Evolutionary conservation across 2,888 invertebrate species (phyloP).

Genomic region (Masnerella sp.): DNA sequence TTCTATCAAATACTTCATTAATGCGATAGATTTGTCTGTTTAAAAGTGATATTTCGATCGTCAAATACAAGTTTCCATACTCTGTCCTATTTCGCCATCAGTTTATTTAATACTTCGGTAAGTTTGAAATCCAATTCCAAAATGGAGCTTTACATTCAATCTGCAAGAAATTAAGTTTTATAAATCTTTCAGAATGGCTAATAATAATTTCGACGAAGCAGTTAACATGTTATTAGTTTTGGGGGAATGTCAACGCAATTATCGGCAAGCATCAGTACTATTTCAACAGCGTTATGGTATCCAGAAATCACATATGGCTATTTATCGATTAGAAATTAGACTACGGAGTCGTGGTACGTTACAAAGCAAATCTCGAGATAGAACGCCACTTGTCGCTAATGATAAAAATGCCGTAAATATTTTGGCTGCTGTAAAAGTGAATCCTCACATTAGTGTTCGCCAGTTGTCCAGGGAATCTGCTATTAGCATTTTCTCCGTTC

Average conservation of each 20-base stretch:
- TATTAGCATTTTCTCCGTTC: not conserved
- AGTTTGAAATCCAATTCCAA: no score
- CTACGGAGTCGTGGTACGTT: constrained; percentile 18
- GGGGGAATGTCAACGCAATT: constrained; percentile 23
- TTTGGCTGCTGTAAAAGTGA: not conserved
- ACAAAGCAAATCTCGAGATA: constrained; percentile 3
- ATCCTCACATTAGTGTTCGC: not conserved
- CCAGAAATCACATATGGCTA: constrained; percentile 8
- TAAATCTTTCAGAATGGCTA: not conserved
- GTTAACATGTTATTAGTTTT: constrained; percentile 35
- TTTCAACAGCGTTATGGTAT: constrained; percentile 9
- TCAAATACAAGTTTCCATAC: no score
- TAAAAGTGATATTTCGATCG: no score
- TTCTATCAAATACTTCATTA: no score
- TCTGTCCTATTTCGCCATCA: no score
- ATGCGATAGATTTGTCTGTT: no score
- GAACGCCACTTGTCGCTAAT: not conserved
- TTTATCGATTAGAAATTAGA: constrained; percentile 1
- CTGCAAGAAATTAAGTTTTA: no score
- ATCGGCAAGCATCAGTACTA: constrained; percentile 14
- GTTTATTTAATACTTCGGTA: no score
- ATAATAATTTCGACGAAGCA: not conserved
- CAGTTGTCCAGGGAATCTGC: not conserved
- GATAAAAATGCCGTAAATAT: constrained; percentile 4
- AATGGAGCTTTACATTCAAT: no score